phyloP scores from a whole-genome alignment of 2,797 vertebrate genomes.

The Trematomus bernacchii region DNA sequence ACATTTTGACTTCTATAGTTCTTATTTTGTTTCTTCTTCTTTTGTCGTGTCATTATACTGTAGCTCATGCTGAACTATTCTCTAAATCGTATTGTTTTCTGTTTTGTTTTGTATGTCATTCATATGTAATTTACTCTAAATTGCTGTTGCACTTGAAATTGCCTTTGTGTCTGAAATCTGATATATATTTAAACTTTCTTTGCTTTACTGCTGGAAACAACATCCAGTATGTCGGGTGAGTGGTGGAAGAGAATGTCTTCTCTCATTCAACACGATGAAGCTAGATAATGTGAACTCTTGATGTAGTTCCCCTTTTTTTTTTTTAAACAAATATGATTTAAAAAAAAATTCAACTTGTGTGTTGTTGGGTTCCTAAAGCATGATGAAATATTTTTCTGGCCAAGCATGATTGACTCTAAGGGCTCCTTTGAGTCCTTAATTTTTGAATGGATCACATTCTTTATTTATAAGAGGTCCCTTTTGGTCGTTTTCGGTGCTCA shows the following conservation, averaged over 20 bases:
- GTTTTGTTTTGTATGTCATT: no score
- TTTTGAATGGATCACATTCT: not conserved
- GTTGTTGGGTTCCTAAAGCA: not conserved
- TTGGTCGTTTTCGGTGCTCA: not conserved
- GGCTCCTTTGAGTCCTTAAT: not conserved
- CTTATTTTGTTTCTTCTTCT: no score
- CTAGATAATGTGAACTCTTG: not conserved
- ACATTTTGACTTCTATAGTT: no score
- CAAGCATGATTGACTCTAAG: not conserved
- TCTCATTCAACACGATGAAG: not conserved
- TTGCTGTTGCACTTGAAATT: no score
- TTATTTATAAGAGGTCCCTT: not conserved
- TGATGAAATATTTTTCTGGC: not conserved
- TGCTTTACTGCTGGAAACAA: no score
- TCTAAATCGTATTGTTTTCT: no score
- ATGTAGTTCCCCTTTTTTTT: not conserved
- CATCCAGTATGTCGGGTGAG: not conserved
- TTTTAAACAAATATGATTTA: no score
- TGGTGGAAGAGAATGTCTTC: not conserved
- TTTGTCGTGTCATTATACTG: no score
- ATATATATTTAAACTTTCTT: no score
- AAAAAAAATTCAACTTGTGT: not conserved
- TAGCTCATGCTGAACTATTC: no score
- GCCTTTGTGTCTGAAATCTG: no score
- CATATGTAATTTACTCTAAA: no score